A percentile compares a stretch with the other conserved stretches of the same genome.
These are phyloP conservation scores for Brachirus orientalis DNA, from an alignment of 2,113 vertebrate genomes.

Conservation along the genomic window DNA sequence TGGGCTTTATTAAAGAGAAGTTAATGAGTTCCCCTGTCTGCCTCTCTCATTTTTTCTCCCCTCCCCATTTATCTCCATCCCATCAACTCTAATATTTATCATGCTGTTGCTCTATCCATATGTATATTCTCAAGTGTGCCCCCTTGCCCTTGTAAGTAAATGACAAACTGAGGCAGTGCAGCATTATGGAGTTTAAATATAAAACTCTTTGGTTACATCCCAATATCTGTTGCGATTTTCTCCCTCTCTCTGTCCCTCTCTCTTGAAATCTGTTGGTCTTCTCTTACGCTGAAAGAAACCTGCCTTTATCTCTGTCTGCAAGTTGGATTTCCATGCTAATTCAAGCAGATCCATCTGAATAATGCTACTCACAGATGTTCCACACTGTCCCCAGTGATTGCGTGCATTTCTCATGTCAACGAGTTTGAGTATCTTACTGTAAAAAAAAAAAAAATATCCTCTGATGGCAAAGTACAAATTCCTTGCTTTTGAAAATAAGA, in stretches of 20 bases:
- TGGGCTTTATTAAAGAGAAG: slow-evolving; percentile 77
- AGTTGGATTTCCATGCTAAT: slow-evolving; percentile 62
- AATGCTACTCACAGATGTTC: slow-evolving; percentile 64
- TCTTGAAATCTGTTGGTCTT: too few relatives aligned
- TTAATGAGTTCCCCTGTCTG: slow-evolving; percentile 81
- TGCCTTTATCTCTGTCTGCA: slow-evolving; percentile 25
- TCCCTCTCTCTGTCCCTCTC: neutral
- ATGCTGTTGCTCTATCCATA: slow-evolving; percentile 33
- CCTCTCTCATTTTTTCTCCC: slow-evolving; percentile 60
- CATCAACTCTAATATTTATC: slow-evolving; percentile 46
- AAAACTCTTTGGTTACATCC: slow-evolving; percentile 33
- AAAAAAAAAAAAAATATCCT: slow-evolving; percentile 23
- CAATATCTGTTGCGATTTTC: slow-evolving; percentile 29
- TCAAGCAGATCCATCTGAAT: slow-evolving; percentile 58
- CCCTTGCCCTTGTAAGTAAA: slow-evolving; percentile 57
- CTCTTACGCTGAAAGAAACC: slow-evolving; percentile 4
- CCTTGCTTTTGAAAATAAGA: slow-evolving; percentile 27
- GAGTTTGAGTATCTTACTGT: slow-evolving; percentile 37
- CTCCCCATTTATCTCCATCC: slow-evolving; percentile 60
- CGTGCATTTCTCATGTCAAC: slow-evolving; percentile 1
- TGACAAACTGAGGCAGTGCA: slow-evolving; percentile 38
- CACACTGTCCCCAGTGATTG: slow-evolving; percentile 24
- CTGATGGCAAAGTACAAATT: slow-evolving; percentile 24
- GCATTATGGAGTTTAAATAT: slow-evolving; percentile 25
- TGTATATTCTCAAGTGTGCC: slow-evolving; percentile 33